Evolutionary conservation across 1,140 invertebrate species (phyloP).

Genomic region (Pseudomyrmex sp.): DNA sequence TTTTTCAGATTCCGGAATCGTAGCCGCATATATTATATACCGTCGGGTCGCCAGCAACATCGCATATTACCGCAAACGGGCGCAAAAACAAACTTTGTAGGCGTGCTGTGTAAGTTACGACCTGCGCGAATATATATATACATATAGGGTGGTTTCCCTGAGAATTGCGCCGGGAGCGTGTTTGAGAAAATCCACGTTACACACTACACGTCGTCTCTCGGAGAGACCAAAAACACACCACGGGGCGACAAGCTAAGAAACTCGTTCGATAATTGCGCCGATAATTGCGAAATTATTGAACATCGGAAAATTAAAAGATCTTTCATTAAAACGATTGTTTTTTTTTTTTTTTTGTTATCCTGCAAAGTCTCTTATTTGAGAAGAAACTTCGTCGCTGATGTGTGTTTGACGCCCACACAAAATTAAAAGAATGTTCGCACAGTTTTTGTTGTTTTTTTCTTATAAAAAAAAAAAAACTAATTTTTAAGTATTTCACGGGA

Average conservation of each 20-base stretch:
- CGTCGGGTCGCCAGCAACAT: slow-evolving; percentile 15
- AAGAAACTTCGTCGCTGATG: too few relatives aligned
- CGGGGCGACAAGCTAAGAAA: not conserved
- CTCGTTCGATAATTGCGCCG: not conserved
- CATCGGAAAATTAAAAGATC: slow-evolving; percentile 11
- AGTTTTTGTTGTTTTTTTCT: too few relatives aligned
- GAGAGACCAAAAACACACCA: not conserved
- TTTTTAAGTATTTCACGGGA: slow-evolving; percentile 1
- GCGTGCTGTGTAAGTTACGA: slow-evolving; percentile 50
- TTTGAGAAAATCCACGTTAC: slow-evolving; percentile 8
- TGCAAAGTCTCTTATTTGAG: too few relatives aligned
- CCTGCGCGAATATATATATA: slow-evolving; percentile 1
- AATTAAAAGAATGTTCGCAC: too few relatives aligned
- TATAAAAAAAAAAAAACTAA: too few relatives aligned
- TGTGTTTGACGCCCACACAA: too few relatives aligned
- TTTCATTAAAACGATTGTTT: not conserved
- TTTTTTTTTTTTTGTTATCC: not conserved
- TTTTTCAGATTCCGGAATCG: slow-evolving; percentile 58
- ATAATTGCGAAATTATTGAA: slow-evolving; percentile 14
- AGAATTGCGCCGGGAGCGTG: not conserved
- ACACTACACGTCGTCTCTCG: not conserved
- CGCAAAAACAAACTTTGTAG: slow-evolving; percentile 55
- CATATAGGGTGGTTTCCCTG: slow-evolving; percentile 35
- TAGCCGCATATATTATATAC: slow-evolving; percentile 48
- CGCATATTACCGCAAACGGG: slow-evolving; percentile 44